Percentiles rank a stretch among this genome's conserved stretches.
Evolutionary conservation across 2,888 invertebrate species (phyloP).

Genomic region (Macrosiphum euphorbiae): DNA sequence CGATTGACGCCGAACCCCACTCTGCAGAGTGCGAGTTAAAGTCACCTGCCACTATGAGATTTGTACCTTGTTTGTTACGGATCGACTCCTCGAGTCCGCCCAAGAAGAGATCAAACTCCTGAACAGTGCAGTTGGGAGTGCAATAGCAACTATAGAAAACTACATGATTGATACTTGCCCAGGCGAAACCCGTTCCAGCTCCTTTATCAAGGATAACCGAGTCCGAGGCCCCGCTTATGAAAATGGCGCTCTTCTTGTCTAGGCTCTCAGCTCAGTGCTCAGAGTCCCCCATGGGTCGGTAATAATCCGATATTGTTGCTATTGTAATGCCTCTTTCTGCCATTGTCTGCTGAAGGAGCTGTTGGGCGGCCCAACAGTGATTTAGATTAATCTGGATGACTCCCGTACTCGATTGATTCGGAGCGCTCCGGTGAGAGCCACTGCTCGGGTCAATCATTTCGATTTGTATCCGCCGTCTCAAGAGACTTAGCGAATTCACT

Average conservation of each 20-base stretch:
- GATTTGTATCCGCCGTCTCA: neutral
- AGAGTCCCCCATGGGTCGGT: neutral
- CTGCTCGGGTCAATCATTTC: neutral
- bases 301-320: neutral
- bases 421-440: neutral
- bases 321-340: neutral
- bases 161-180: neutral
- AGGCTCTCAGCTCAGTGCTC: neutral
- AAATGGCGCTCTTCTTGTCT: neutral
- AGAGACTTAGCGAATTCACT: too few relatives aligned
- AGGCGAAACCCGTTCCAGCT: neutral
- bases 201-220: neutral
- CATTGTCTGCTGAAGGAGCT: neutral
- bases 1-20: too few relatives aligned
- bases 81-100: too few relatives aligned
- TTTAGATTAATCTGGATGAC: neutral
- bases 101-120: too few relatives aligned
- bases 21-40: too few relatives aligned
- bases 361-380: neutral
- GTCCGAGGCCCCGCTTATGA: rapidly evolving
- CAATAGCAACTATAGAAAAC: too few relatives aligned
- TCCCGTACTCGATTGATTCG: neutral
- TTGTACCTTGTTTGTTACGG: too few relatives aligned
- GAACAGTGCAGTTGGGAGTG: too few relatives aligned
- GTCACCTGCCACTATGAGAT: too few relatives aligned